Evolutionary conservation across 1,140 invertebrate genomes (phyloP).

Genomic region (Acyrthosiphon pisum): DNA sequence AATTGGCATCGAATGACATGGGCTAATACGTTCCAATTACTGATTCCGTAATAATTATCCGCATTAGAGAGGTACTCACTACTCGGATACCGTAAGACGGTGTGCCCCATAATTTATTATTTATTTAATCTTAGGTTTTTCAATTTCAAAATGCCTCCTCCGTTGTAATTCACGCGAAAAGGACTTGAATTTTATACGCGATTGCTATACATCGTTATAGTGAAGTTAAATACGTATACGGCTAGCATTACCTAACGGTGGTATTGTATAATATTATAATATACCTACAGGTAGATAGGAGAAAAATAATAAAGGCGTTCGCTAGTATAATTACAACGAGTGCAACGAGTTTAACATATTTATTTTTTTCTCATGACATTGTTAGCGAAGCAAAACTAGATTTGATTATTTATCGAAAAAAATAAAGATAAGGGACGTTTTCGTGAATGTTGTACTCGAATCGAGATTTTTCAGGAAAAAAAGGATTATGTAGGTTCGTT

Average conservation of each 20-base stretch:
- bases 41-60: background rate
- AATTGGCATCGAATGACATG: background rate
- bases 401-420: background rate
- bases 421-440: background rate
- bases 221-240: background rate
- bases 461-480: background rate
- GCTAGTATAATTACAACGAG: background rate
- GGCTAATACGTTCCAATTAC: background rate
- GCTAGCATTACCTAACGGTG: no score
- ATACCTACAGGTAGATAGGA: background rate
- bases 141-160: background rate
- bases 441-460: background rate
- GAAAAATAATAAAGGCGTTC: background rate
- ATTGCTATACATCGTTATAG: background rate
- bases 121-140: background rate
- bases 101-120: background rate
- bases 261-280: background rate
- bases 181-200: background rate
- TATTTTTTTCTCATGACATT: background rate
- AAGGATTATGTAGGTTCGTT: background rate
- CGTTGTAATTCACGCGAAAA: background rate
- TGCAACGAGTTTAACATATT: background rate
- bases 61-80: background rate
- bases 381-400: background rate
- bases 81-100: background rate